Evolutionary conservation across 2,113 vertebrate species (phyloP), one percentile per base, ranked within the genome.

Genomic region (Hassar affinis): DNA sequence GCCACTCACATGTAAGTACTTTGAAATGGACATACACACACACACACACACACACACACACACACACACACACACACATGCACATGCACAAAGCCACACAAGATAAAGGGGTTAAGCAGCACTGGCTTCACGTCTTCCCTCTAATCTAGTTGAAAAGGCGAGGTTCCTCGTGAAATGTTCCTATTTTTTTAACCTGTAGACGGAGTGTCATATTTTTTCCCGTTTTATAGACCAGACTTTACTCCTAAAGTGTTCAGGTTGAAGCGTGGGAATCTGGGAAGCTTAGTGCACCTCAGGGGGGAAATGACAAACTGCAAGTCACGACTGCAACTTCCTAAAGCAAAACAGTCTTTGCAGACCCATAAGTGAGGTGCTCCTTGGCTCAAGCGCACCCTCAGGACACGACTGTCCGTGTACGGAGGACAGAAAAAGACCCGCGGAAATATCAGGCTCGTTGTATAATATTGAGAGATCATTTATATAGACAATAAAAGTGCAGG

Each of bases 1-100:
- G 87, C 86, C 90, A 92, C 91, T 92, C 93, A 91, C 88, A 94
- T 91, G 92, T 91, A 88, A 85, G 87, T 75, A 47, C 30, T 66
- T 27, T 10, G 47, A 68, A 17, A 27, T 25, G 27, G 18, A 52
- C 78, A 79, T 18, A 27, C 3, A 62, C 45, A 77, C 57, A 77
- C 56, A 64, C 59, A 78, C 59, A 56, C 61, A 45, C 51, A 81
- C 62, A 52, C 79, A 80, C 61, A 80, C 22, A 42, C 25, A 49
- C 49, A 45, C 47, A 45, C 38, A 45, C 35, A 42, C 35, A 68
- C 9, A 49, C 45, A 83, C 22, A 78, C 47, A 77, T 22, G 68
- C 61, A 45, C 47, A 45, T 25, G 69, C 49, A 68, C 79, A 80
- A n/a, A 80, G 6, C 11, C 7, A 49, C 33, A 68, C 35, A n/a